phyloP scores from a whole-genome alignment of 2,113 vertebrate genomes.

The Budorcas taxicolor region DNA sequence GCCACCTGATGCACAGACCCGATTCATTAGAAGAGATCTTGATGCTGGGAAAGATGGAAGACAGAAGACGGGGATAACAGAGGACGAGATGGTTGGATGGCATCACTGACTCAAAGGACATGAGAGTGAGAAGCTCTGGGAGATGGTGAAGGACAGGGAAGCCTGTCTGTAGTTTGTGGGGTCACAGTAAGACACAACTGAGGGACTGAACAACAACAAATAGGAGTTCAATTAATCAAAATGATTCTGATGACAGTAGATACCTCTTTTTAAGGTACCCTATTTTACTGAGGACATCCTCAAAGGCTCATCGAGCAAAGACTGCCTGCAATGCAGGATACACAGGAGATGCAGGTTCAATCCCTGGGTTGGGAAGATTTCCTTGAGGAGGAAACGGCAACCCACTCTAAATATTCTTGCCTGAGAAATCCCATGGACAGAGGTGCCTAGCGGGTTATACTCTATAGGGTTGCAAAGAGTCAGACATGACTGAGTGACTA shows the following conservation, averaged over 20 bases:
- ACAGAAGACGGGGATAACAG: not conserved
- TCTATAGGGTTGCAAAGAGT: not conserved
- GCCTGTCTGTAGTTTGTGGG: not conserved
- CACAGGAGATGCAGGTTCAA: not conserved
- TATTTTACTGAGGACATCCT: not conserved
- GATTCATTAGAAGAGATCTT: not conserved
- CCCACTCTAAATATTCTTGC: not conserved
- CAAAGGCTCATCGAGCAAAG: not conserved
- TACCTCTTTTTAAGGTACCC: not conserved
- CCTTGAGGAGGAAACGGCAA: not conserved
- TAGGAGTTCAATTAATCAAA: not conserved
- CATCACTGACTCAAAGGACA: not conserved
- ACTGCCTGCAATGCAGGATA: not conserved
- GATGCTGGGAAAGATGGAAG: not conserved
- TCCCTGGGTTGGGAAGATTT: not conserved
- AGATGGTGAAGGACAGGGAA: not conserved
- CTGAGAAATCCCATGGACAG: not conserved
- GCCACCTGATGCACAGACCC: not conserved
- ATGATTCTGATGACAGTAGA: not conserved
- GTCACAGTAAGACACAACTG: not conserved
- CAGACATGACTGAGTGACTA: not conserved
- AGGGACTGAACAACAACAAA: not conserved
- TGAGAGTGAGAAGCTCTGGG: not conserved
- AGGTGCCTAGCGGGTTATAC: not conserved
- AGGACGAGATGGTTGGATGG: not conserved